Percentiles rank a stretch among this genome's conserved stretches.
Evolutionary conservation across 2,797 vertebrate species (phyloP).

Genomic region (Moxostoma hubbsi): DNA sequence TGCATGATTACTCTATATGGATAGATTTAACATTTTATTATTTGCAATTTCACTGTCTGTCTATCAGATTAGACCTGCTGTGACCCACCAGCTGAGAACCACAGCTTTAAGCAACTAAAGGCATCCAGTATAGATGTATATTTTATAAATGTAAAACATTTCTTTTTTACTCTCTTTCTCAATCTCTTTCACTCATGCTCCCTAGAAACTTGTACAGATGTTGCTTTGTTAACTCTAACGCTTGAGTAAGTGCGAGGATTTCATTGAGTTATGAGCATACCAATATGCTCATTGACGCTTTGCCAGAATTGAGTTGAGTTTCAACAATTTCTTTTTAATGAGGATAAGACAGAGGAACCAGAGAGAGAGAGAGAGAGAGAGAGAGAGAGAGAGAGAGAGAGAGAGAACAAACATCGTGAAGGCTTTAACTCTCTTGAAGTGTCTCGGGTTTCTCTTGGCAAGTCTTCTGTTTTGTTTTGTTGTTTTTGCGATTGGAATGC

Average conservation of each 20-base stretch:
- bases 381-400: constrained; percentile 14
- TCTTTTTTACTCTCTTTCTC: not conserved
- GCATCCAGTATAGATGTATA: not conserved
- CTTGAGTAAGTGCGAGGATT: constrained; percentile 27
- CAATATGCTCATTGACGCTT: constrained; percentile 40
- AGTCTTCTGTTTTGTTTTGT: constrained; percentile 33
- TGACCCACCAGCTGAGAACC: too few species aligned
- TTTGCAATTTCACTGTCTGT: too few species aligned
- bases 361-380: not conserved
- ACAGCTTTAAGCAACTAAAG: too few species aligned
- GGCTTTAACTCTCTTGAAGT: constrained; percentile 19
- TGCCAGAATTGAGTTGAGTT: constrained; percentile 41
- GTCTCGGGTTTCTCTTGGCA: constrained; percentile 33
- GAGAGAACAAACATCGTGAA: constrained; percentile 25
- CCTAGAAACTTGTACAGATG: constrained; percentile 26
- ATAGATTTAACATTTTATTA: too few species aligned
- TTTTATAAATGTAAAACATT: not conserved
- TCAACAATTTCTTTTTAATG: constrained; percentile 42
- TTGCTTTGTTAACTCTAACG: constrained; percentile 25
- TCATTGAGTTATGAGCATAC: constrained; percentile 27
- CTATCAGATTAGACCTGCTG: too few species aligned
- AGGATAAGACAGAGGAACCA: constrained; percentile 19
- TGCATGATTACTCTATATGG: too few species aligned
- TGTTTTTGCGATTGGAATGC: constrained; percentile 29
- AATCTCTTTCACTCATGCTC: not conserved